Base-by-base conservation (phyloP, 2,888 invertebrate species). In the Helleia helle region DNA sequence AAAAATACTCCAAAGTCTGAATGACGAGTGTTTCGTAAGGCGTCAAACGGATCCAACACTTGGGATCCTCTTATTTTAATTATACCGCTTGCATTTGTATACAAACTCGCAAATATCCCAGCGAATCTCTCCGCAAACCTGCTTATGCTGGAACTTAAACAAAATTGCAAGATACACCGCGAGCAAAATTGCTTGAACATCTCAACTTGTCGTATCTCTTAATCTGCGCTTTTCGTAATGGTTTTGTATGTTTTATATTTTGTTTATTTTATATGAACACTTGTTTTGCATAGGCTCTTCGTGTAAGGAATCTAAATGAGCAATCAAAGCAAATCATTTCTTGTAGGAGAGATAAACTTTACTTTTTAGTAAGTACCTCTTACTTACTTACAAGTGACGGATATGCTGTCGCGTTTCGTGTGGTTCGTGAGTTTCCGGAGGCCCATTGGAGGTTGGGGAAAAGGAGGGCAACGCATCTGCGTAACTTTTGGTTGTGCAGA, bases 131-230 rank as follows among this genome's bases (percentile, higher is more conserved):
- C 49, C 38, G 45, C 48, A 22, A 26, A 37, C 37, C 39, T 38
- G 42, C 40, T 42, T 43, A 40, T 24, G 30, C n/a, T 30, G 18
- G 30, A 25, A 36, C 43, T 17, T 38, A 12, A 53, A 55, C 48
- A 40, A 55, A 55, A 57, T 57, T 58, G 53, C 60, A 46, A 51
- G 52, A 58, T 57, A 61, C 56, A 58, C 59, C 58, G 9, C 31
- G 18, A 22, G 22, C 5, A 22, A 8, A 22, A 7, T 22, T 22
- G 3, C 22, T 22, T 8, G 22, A 7, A 8, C 8, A 8, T 34
- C 22, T 22, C 22, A 34, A 18, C 34, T 13, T 27, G 27, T n/a
- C n/a, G n/a, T 12, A 3, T 4, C 22, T 7, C 17, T 11, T 31
- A 11, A 18, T 13, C 18, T 34, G 7, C 22, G 9, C 18, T 18